These are phyloP conservation scores for Neogobius melanostomus DNA, from an alignment of 2,113 vertebrate genomes.

Conservation along the genomic window DNA sequence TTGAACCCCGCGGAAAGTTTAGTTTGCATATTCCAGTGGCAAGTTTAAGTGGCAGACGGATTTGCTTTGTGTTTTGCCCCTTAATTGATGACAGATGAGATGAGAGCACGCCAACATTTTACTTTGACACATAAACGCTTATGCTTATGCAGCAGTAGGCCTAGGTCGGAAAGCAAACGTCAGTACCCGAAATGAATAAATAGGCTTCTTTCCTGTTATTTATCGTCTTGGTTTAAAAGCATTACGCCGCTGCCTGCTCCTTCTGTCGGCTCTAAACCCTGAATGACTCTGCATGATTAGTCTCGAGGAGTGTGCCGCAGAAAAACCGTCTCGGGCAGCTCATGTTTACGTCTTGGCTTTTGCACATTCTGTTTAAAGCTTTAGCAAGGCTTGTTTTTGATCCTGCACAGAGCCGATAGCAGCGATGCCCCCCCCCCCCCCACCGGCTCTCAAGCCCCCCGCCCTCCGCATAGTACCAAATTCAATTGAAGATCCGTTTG, in stretches of 20 bases:
- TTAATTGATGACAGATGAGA: conserved; percentile 32
- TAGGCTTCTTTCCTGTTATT: conserved; percentile 55
- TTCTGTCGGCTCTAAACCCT: conserved; percentile 59
- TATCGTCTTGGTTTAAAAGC: conserved; percentile 55
- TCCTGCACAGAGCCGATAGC: conserved; percentile 63
- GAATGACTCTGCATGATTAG: conserved; percentile 67
- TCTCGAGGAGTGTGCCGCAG: conserved; percentile 59
- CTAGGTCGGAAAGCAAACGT: conserved; percentile 51
- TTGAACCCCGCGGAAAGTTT: neutral
- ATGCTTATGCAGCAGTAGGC: conserved; percentile 27
- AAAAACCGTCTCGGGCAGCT: conserved; percentile 57
- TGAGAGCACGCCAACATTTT: conserved; percentile 16
- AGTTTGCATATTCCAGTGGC: conserved; percentile 10
- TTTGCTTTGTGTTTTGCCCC: conserved; percentile 20
- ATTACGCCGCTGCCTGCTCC: conserved; percentile 49
- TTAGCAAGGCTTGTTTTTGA: conserved; percentile 66
- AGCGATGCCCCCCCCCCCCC: conserved; percentile 41
- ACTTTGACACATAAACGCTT: conserved; percentile 11
- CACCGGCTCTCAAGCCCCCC: neutral
- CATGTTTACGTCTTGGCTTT: conserved; percentile 75
- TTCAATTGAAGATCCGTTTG: conserved; percentile 60
- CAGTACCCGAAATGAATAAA: conserved; percentile 55
- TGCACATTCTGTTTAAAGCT: conserved; percentile 64
- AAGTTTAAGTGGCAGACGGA: conserved; percentile 14
- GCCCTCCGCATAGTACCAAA: conserved; percentile 25